phyloP scores from a whole-genome alignment of 2,797 vertebrate genomes.

The Loris lydekkerianus region DNA sequence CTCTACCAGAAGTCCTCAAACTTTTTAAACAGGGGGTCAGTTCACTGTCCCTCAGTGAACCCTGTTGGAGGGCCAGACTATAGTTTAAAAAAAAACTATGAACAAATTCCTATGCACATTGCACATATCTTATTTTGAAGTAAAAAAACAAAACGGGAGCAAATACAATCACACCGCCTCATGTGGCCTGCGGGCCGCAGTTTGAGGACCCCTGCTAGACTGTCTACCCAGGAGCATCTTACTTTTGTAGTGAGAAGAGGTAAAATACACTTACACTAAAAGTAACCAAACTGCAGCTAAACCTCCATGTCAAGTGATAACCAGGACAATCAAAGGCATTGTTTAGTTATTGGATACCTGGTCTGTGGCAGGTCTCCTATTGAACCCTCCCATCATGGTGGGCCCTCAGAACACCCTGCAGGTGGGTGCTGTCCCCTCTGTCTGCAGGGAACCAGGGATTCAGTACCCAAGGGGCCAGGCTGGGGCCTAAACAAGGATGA shows the following conservation, averaged over 20 bases:
- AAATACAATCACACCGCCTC: too few relatives aligned
- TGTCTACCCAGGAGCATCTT: fast-evolving
- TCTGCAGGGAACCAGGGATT: fast-evolving
- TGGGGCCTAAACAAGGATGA: fast-evolving
- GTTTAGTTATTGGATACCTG: neutral
- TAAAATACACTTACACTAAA: neutral
- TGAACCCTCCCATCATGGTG: neutral
- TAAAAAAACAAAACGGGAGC: too few relatives aligned
- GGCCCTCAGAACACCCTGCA: neutral
- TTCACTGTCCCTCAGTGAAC: too few relatives aligned
- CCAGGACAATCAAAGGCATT: too few relatives aligned
- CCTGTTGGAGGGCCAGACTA: too few relatives aligned
- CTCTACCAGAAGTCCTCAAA: neutral
- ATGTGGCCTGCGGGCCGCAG: too few relatives aligned
- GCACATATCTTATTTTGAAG: too few relatives aligned
- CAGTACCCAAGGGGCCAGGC: fast-evolving
- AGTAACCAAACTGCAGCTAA: neutral
- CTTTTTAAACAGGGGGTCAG: too few relatives aligned
- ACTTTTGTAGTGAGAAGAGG: neutral
- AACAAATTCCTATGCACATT: too few relatives aligned
- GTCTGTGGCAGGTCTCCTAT: fast-evolving
- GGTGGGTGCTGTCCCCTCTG: fast-evolving
- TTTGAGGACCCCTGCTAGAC: too few relatives aligned
- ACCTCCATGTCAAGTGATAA: neutral
- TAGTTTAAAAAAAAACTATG: too few relatives aligned